Evolutionary conservation across 2,797 vertebrate genomes (phyloP).

Genomic region (Karalla daura): DNA sequence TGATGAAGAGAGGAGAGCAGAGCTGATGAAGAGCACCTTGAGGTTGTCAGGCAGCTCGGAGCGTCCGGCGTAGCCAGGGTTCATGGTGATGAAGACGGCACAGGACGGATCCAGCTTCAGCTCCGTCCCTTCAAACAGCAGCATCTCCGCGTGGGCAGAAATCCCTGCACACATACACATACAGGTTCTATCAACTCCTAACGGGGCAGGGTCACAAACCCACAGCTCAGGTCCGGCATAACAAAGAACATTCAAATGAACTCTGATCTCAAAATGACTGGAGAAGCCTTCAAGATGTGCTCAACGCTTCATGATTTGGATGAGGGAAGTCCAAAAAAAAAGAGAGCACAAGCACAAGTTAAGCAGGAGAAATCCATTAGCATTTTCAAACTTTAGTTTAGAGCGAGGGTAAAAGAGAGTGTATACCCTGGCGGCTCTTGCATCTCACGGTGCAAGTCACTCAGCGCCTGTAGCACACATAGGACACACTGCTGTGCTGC

Average conservation of each 20-base stretch:
- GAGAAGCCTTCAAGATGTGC: no score
- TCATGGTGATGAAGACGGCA: slow-evolving; percentile 95
- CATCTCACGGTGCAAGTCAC: slow-evolving; percentile 12
- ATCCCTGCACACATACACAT: slow-evolving; percentile 85
- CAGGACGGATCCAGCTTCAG: slow-evolving; percentile 91
- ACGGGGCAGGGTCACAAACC: no score
- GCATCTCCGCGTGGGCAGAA: slow-evolving; percentile 79
- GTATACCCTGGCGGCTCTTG: neutral
- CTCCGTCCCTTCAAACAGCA: slow-evolving; percentile 92
- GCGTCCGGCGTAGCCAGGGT: slow-evolving; percentile 93
- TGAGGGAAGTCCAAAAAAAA: neutral
- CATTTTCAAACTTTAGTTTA: slow-evolving; percentile 25
- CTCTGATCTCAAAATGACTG: no score
- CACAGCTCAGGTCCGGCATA: no score
- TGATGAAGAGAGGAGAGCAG: no score
- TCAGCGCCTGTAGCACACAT: neutral
- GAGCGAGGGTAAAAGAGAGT: slow-evolving; percentile 2
- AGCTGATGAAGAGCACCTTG: slow-evolving; percentile 88
- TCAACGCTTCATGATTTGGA: slow-evolving; percentile 1
- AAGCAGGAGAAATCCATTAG: neutral
- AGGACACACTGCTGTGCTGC: slow-evolving; percentile 14
- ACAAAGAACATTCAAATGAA: no score
- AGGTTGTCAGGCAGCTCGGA: slow-evolving; percentile 94
- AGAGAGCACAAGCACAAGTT: neutral
- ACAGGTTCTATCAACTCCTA: no score